Evolutionary conservation across 2,888 invertebrate genomes (phyloP), one percentile per base, ranked within the genome.

Genomic region (Lasius platythorax): DNA sequence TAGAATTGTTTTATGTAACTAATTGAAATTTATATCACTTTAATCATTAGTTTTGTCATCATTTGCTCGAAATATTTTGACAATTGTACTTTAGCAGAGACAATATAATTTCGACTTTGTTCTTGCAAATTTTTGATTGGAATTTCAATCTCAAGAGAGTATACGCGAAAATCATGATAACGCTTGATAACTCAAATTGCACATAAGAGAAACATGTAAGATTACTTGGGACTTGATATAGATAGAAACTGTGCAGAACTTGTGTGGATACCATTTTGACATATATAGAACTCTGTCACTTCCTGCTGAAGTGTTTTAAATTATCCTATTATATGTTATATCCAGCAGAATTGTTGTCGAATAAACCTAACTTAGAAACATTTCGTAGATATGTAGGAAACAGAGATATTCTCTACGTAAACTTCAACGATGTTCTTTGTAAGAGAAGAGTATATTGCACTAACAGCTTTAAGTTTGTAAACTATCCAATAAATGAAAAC

Each of bases 171-270:
- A 43, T 61, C 43, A n/a, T 9, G 28, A 66, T 76, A 23, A 23
- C 8, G 66, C 9, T n/a, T 9, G 23, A 58, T 72, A 58, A 72
- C 33, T 72, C 46, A 72, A 79, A 79, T 79, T 70, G n/a, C 56
- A 70, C 18, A 18, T 70, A 79, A 72, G 43, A 79, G 15, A 15
- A 58, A 30, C 28, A 56, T 23, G 23, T 11, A 15, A 58, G 23
- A 58, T 70, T 79, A 70, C 43, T 70, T n/a, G 9, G 30, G 0
- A 58, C 28, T 56, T 40, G n/a, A 58, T 53, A 56, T 56, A 53
- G 76, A 50, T 40, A 40, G 56, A 56, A 70, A 28, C 40, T 23
- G 50, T 53, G 28, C 30, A 68, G n/a, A 78, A 78, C 40, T 78
- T 67, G 12, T 37, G 37, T 67, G 8, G n/a, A 28, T 28, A 37